Evolutionary conservation across 2,888 invertebrate genomes (phyloP).

Genomic region (Oscheius onirici): DNA sequence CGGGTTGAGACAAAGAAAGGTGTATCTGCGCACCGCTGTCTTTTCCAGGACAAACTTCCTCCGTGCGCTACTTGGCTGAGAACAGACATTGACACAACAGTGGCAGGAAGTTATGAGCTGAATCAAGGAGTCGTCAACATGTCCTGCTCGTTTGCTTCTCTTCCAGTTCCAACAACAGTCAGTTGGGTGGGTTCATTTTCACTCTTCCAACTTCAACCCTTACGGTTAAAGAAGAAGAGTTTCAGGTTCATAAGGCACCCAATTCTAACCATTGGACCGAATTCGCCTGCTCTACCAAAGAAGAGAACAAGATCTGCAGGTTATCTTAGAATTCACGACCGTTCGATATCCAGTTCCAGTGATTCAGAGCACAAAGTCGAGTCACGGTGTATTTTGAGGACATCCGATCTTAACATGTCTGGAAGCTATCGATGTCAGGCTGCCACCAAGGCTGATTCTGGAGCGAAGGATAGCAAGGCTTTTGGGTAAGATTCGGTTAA

Average conservation of each 20-base stretch:
- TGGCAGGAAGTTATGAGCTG: constrained; percentile 27
- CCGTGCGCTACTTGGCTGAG: constrained; percentile 26
- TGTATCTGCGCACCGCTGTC: no score
- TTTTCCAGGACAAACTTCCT: constrained; percentile 24
- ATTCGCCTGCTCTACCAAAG: constrained; percentile 27
- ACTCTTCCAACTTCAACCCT: no score
- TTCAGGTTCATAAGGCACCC: constrained; percentile 17
- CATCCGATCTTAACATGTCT: constrained; percentile 23
- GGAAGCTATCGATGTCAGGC: constrained; percentile 34
- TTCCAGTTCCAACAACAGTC: constrained; percentile 32
- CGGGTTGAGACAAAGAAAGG: no score
- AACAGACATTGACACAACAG: constrained; percentile 4
- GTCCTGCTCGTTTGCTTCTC: constrained; percentile 30
- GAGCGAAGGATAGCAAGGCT: constrained; percentile 20
- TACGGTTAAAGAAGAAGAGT: no score
- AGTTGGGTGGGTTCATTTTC: constrained; percentile 12
- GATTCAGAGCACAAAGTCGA: constrained; percentile 25
- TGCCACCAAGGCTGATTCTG: constrained; percentile 6
- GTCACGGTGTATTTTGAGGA: constrained; percentile 24
- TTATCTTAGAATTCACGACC: background rate
- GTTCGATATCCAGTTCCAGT: background rate
- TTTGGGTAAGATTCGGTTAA: constrained; percentile 15
- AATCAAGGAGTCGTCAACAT: constrained; percentile 28
- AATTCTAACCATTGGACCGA: constrained; percentile 28
- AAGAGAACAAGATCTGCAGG: constrained; percentile 31